Percentiles rank a stretch among this genome's conserved stretches.
These are phyloP conservation scores for Zootoca vivipara DNA, from an alignment of 2,113 vertebrate genomes.

Conservation along the genomic window DNA sequence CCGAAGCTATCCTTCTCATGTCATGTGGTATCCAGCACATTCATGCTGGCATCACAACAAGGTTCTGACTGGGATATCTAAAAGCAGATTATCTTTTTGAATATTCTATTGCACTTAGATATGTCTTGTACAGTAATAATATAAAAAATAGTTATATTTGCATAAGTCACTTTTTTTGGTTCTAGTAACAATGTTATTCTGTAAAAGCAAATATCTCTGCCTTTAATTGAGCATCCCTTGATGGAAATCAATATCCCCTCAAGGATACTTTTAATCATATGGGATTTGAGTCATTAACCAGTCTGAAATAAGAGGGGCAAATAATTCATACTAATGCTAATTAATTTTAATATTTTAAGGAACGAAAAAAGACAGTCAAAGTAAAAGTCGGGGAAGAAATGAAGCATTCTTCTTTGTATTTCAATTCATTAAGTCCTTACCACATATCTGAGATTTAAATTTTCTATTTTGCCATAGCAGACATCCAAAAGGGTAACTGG, in stretches of 20 bases:
- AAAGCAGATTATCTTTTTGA: not conserved
- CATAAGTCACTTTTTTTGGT: not conserved
- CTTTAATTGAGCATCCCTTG: not conserved
- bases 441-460: constrained; percentile 63
- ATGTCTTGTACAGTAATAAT: not conserved
- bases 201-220: not conserved
- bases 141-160: not conserved
- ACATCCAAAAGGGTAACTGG: constrained; percentile 63
- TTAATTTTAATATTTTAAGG: not conserved
- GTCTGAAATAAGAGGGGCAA: not conserved
- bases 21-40: not conserved
- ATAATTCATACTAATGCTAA: not conserved
- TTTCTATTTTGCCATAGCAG: constrained; percentile 63
- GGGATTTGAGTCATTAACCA: not conserved
- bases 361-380: not conserved
- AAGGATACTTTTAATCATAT: not conserved
- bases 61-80: not conserved
- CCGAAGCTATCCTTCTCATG: not conserved
- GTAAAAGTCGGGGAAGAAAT: not conserved
- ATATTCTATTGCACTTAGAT: not conserved
- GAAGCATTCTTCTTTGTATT: not conserved
- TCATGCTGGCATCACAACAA: not conserved
- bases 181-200: not conserved
- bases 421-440: constrained; percentile 42
- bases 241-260: not conserved